Evolutionary conservation across 2,797 vertebrate species (phyloP), one percentile per base, ranked within the genome.

Genomic region (Enteromius thamalakanensis): DNA sequence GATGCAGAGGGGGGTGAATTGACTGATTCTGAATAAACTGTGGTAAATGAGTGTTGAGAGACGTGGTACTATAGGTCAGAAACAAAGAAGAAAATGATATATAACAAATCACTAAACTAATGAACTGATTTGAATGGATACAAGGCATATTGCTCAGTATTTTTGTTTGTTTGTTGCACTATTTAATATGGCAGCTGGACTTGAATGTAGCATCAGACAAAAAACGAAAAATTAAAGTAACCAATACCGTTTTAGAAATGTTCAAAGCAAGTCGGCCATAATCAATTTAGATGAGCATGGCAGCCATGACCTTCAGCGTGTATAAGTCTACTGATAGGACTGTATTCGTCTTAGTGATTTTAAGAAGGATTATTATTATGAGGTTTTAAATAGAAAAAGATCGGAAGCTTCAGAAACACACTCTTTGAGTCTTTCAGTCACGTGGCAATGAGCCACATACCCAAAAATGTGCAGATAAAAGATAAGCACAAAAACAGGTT

Each of bases 401-500:
- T 34, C 10, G 4, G 12, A 47, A 62, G 40, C 21, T 71, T 19
- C 29, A 51, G 47, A 65, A 55, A 69, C 32, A 34, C 23, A 62
- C 53, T 23, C 26, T 62, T 29, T 70, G 7, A 5, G 32, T 80
- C 42, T 17, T 55, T 55, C 14, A 68, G 47, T 55, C 47, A 29
- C 5, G 15, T 14, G 47, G n/a, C 42, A 70, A 21, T 58, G 37
- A 65, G 37, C 17, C 55, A 76, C 9, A 58, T 58, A 62, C 9
- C 67, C 3, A 45, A n/a, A 55, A 42, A 45, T 45, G 76, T 49
- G 29, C 49, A 77, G 47, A 70, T 23, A 45, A 53, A 53, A 76
- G 37, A 69, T 11, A 49, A 34, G 51, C n/a, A 68, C 72, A 45
- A 21, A 37, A 49, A 19, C 49, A 75, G 71, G 11, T 37, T 37